Evolutionary conservation across 2,113 vertebrate genomes (phyloP).

Genomic region (Rhinoderma darwinii): DNA sequence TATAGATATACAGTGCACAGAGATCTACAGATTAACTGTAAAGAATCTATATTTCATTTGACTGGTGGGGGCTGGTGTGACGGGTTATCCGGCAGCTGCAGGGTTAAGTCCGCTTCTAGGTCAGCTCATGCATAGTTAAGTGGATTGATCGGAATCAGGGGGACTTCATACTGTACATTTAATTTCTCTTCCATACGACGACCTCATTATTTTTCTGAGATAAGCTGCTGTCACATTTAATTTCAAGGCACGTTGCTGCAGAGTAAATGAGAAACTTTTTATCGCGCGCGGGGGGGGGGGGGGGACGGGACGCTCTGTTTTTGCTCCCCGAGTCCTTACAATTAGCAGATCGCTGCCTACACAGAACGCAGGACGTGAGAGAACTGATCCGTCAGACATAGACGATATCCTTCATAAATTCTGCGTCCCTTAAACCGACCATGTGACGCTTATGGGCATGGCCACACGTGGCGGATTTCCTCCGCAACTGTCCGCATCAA

Average conservation of each 20-base stretch:
- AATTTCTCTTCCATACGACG: conserved; percentile 1
- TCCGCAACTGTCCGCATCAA: no score
- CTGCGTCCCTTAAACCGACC: no score
- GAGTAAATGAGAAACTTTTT: background rate
- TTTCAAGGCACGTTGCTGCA: background rate
- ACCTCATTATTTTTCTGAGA: conserved; percentile 19
- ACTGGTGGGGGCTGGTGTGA: no score
- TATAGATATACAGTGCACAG: no score
- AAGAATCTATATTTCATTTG: no score
- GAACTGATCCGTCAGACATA: no score
- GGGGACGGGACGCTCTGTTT: no score
- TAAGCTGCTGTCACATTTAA: background rate
- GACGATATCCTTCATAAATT: background rate
- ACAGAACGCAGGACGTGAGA: background rate
- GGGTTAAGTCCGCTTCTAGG: background rate
- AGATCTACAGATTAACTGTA: no score
- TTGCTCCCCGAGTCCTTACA: background rate
- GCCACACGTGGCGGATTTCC: no score
- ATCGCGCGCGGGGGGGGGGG: background rate
- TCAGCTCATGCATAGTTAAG: background rate
- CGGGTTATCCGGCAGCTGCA: background rate
- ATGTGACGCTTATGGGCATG: no score
- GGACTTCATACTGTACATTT: background rate
- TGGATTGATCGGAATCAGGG: conserved; percentile 5
- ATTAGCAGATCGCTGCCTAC: background rate